Conservation (phyloP, 2,797 vertebrate genomes). For the Acanthis flammea region DNA sequence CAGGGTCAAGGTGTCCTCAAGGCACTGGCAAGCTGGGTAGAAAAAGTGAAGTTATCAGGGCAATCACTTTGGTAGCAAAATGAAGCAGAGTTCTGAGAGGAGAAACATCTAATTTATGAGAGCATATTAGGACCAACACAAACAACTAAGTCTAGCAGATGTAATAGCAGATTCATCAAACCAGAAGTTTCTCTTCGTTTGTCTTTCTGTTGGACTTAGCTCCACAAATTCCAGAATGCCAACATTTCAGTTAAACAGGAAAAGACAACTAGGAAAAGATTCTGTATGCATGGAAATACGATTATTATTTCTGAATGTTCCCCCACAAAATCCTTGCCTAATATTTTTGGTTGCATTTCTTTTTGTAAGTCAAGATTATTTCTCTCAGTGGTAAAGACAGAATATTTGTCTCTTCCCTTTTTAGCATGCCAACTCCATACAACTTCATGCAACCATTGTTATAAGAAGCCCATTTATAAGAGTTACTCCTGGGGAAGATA, state of each 20-base stretch:
- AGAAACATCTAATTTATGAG: not conserved
- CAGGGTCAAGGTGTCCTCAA: not conserved
- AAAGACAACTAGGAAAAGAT: not conserved
- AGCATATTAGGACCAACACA: not conserved
- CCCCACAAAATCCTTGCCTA: not conserved
- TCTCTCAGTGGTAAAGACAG: not conserved
- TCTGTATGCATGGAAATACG: not conserved
- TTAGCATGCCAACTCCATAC: conserved; percentile 5
- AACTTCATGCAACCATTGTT: not conserved
- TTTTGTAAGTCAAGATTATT: not conserved
- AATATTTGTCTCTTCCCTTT: conserved; percentile 18
- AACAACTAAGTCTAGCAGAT: not conserved
- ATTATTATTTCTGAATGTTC: not conserved
- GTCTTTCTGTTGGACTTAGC: not conserved
- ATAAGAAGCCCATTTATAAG: conserved; percentile 12
- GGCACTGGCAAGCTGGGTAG: not conserved
- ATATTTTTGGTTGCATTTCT: conserved; percentile 8
- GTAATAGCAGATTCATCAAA: not conserved
- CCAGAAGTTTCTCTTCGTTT: not conserved
- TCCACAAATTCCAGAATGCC: not conserved
- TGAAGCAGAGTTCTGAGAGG: not conserved
- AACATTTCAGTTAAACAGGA: not conserved
- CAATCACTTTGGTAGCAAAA: not conserved
- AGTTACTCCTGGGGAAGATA: conserved; percentile 31
- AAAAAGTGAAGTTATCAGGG: not conserved